Conservation (phyloP, 1,140 invertebrate genomes). For the Helicoverpa zea region DNA sequence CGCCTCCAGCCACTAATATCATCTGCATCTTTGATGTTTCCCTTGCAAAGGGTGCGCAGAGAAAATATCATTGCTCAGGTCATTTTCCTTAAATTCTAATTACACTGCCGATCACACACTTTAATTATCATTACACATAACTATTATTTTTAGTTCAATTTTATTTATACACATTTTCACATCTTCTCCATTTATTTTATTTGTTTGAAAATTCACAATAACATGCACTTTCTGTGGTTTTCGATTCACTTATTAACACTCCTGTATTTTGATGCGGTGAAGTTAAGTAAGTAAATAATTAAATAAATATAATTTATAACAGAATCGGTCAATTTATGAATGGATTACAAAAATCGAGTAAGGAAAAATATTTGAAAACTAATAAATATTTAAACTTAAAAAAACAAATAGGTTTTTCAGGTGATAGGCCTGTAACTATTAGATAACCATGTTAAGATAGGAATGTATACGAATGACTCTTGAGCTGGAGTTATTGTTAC, state of each 20-base stretch:
- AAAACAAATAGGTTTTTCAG: too few species aligned
- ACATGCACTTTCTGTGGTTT: neutral
- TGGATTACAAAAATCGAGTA: neutral
- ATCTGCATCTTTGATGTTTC: constrained; percentile 58
- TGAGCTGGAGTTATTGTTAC: too few species aligned
- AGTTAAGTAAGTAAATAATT: too few species aligned
- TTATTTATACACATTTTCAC: neutral
- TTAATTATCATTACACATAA: neutral
- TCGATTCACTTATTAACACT: neutral
- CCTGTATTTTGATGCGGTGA: neutral
- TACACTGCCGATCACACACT: neutral
- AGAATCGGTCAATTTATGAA: neutral
- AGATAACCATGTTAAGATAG: too few species aligned
- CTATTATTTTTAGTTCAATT: neutral
- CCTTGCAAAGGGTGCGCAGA: neutral
- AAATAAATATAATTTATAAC: neutral
- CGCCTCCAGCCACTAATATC: constrained; percentile 60
- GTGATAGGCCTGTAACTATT: too few species aligned
- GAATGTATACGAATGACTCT: too few species aligned
- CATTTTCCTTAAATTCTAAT: neutral
- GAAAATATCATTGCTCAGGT: constrained; percentile 21
- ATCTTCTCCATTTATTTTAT: neutral
- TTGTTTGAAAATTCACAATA: neutral
- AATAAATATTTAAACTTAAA: too few species aligned
- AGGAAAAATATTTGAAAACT: too few species aligned